Evolutionary conservation across 2,888 invertebrate genomes (phyloP), one percentile per base, ranked within the genome.

Genomic region (Scaptomyza cyrtandrae): DNA sequence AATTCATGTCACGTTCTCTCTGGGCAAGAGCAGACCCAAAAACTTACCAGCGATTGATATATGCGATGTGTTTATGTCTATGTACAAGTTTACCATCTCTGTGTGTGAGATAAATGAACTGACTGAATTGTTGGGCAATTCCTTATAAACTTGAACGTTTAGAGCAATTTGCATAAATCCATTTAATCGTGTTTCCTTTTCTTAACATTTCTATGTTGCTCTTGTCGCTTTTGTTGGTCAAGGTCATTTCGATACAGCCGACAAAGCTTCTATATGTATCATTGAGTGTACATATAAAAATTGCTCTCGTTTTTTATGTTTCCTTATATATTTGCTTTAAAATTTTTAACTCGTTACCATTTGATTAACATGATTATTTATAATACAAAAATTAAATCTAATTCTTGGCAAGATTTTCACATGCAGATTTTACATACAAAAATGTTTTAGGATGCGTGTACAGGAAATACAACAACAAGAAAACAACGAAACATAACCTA

Each of bases 1-100:
- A 80, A 90, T 90, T 90, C 90, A 86, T 80, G 90, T 90, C 90
- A 90, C 90, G 90, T 90, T 86, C 74, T 44, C 56, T 82, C 76
- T 44, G 45, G 52, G 46, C 39, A 61, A 62, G 53, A 62, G 54
- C 55, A 68, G 64, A 4, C 16, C 55, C 68, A 62, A 62, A 87
- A 87, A 87, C 76, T 85, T 87, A 65, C 82, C 68, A 72, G 52
- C 82, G 82, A 82, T 82, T 82, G 88, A 87, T 85, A 87, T 85
- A 82, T 71, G 85, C 73, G 74, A 69, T 79, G 70, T 70, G 72
- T 69, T 58, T n/a, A n/a, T 65, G 76, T 55, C 35, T 19, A 57
- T 59, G 50, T 46, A 19, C 14, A 3, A 14, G 39, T 39, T 39
- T 39, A 39, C 39, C 9, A 44, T 61, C 58, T 41, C 45, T 39